Base-by-base conservation (phyloP, 2,113 vertebrate genomes). In the Baryphthengus martii region DNA sequence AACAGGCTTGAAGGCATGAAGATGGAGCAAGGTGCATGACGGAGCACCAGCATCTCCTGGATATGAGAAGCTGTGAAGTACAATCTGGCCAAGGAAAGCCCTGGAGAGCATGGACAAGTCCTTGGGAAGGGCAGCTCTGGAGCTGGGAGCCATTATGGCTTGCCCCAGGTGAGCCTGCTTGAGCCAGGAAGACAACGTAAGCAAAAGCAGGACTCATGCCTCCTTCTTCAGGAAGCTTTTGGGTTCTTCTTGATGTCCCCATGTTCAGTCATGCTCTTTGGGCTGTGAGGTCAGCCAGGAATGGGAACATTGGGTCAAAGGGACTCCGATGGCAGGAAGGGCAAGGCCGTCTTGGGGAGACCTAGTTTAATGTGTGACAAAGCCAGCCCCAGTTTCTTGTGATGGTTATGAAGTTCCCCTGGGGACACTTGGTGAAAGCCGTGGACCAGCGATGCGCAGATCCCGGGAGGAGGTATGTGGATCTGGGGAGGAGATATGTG, bases 61-160 rank as follows among this genome's bases (percentile, higher is more conserved):
- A 73, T 2, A 1, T 16, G 35, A 28, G 52, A 82, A 66, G 31
- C n/a, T 3, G 1, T 21, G 9, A 65, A 83, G 83, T 7, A 12
- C 25, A 26, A 33, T 25, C 18, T 0, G 1, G 49, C 26, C 61
- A 33, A 47, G 19, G 17, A 72, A 9, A 71, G 29, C 50, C 25
- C 11, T 7, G 49, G 28, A 56, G 16, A 33, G 44, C 49, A 47
- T 0, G 3, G 63, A 71, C 4, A 23, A 35, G 47, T 4, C 10
- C 56, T 74, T 33, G 25, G 73, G 42, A 61, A 47, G 78, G 31
- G n/a, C 52, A 37, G n/a, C 3, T 59, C 44, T 7, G 53, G 58
- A 76, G 71, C 45, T 2, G 4, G 74, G 62, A 39, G 44, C 15
- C 0, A 1, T 9, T 25, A 19, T 1, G 10, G 61, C 56, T 47